Base-by-base conservation (phyloP, 2,888 invertebrate genomes). In the Chymomyza amoena region DNA sequence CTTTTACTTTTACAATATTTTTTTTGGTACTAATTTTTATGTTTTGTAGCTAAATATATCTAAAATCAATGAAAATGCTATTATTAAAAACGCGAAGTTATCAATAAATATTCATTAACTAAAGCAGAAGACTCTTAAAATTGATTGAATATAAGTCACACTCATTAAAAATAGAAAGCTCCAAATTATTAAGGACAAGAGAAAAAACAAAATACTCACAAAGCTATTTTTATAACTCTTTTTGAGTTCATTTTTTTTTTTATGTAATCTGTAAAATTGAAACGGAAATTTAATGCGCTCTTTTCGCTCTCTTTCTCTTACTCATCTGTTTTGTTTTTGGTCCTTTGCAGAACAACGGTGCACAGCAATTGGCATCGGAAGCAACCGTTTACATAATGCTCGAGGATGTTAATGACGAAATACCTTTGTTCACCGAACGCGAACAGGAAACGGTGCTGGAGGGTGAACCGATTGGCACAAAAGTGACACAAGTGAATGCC, bases 331-430 rank as follows among this genome's bases (percentile, higher is more conserved):
- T 52, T 25, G 63, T 18, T 51, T n/a, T 61, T n/a, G 25, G 18
- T 56, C 57, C 28, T 64, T 73, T 91, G 20, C 90, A 98, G 97
- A 98, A 98, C 92, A 98, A 98, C 92, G 98, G 98, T 69, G 97
- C 97, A 66, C 98, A 98, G 91, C 98, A 98, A 93, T 93, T 98
- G 90, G 98, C 98, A 69, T 97, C 97, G 18, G 98, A 98, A 93
- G 96, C 98, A 45, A 98, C 97, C 51, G 97, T 98, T 79, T 96
- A 95, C 93, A 97, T 98, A 88, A 96, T 96, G 93, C 93, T 99
- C 75, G 97, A 97, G 92, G 98, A 99, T 92, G 98, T 98, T 70
- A 99, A 99, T 93, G 99, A 99, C 92, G 98, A 99, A 93, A 97
- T 97, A 88, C 98, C 99, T 28, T 93, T 97, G 78, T 98, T 99